A percentile compares a stretch with the other conserved stretches of the same genome.
phyloP scores from a whole-genome alignment of 2,888 invertebrate species.

The Cephus runcator region DNA sequence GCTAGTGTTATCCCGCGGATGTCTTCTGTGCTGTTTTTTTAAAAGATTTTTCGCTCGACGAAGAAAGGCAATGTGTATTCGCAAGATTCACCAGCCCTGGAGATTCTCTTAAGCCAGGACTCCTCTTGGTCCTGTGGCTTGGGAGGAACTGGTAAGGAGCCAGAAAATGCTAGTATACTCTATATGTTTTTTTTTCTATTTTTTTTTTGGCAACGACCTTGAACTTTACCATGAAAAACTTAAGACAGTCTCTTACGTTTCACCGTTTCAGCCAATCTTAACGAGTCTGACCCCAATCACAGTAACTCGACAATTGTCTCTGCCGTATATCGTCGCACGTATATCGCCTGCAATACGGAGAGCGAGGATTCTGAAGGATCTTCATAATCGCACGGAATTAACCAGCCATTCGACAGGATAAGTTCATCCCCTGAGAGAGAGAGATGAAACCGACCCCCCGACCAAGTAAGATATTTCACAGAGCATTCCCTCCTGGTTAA shows the following conservation, averaged over 20 bases:
- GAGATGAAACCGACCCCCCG: background rate
- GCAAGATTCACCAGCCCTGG: background rate
- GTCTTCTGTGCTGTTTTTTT: background rate
- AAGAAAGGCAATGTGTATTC: background rate
- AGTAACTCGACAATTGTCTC: background rate
- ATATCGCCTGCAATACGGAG: background rate
- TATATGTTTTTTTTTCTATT: background rate
- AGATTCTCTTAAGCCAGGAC: background rate
- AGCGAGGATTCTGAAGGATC: background rate
- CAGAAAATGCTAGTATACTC: background rate
- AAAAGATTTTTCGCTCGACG: background rate
- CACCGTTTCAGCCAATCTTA: background rate
- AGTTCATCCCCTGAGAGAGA: background rate
- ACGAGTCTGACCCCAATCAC: background rate
- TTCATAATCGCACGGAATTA: background rate
- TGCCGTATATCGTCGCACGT: background rate
- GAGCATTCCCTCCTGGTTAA: background rate
- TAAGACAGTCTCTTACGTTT: background rate
- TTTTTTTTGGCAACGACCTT: background rate
- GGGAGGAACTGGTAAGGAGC: background rate
- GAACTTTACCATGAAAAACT: background rate
- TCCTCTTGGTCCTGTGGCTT: background rate
- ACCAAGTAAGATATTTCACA: background rate
- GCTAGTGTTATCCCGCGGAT: background rate
- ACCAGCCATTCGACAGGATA: background rate